Evolutionary conservation across 1,140 invertebrate species (phyloP).

Genomic region (Nasonia giraulti): DNA sequence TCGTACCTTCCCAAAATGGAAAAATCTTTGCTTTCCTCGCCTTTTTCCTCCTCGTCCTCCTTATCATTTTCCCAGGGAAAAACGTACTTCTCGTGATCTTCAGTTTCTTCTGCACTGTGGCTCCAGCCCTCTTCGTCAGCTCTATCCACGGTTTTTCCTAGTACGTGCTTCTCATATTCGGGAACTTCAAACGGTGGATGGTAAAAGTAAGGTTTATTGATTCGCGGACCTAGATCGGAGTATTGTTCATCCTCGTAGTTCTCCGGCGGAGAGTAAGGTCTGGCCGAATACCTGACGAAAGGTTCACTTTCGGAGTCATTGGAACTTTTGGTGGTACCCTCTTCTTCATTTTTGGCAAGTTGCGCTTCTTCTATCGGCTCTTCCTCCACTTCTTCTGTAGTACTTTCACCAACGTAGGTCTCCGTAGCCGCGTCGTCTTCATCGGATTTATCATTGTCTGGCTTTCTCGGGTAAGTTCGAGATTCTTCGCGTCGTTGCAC

Average conservation of each 20-base stretch:
- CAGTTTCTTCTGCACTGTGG: constrained; percentile 50
- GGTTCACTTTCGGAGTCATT: constrained; percentile 49
- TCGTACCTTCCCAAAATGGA: constrained; percentile 53
- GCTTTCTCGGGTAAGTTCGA: neutral
- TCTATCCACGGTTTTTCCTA: constrained; percentile 46
- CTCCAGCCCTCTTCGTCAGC: constrained; percentile 53
- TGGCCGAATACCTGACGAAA: constrained; percentile 50
- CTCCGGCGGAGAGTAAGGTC: constrained; percentile 65
- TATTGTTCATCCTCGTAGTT: constrained; percentile 65
- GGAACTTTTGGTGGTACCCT: constrained; percentile 26
- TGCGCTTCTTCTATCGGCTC: neutral
- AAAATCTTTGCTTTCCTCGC: constrained; percentile 6
- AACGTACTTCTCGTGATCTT: constrained; percentile 54
- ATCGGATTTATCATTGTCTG: constrained; percentile 29
- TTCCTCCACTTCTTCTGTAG: constrained; percentile 42
- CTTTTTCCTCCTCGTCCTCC: constrained; percentile 37
- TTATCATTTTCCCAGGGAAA: constrained; percentile 51
- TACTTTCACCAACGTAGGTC: neutral
- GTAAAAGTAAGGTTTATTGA: constrained; percentile 67
- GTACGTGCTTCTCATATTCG: constrained; percentile 46
- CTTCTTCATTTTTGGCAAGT: constrained; percentile 37
- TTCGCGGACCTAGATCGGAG: constrained; percentile 63
- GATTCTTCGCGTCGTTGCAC: neutral
- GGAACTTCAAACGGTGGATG: constrained; percentile 63
- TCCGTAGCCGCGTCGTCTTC: constrained; percentile 44